Conservation (phyloP, 2,797 vertebrate species). For the Acanthornis magna region DNA sequence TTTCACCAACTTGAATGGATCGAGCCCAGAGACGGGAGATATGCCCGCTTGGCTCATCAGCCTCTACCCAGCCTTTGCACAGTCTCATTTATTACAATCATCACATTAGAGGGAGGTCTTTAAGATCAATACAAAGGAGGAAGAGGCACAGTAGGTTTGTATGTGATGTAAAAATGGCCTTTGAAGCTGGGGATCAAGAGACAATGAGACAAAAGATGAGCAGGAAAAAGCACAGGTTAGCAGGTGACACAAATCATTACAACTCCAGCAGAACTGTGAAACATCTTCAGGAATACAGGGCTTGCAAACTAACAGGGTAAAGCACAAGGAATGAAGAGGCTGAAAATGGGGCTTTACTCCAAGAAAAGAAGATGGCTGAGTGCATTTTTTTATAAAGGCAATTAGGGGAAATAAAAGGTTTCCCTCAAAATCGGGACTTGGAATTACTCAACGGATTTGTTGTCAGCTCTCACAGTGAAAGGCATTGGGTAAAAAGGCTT, state of each 20-base stretch:
- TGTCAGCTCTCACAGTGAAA: neutral
- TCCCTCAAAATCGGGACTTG: neutral
- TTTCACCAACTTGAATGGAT: neutral
- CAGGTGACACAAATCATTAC: neutral
- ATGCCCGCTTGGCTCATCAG: neutral
- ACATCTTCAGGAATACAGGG: neutral
- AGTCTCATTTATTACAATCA: conserved; percentile 21
- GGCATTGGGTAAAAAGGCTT: neutral
- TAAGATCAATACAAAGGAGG: conserved; percentile 15
- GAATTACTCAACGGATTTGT: neutral
- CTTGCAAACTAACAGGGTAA: neutral
- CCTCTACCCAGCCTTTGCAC: neutral
- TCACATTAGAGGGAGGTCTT: conserved; percentile 15
- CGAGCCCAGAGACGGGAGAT: neutral
- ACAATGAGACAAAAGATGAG: neutral
- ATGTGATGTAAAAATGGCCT: neutral
- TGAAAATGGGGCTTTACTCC: neutral
- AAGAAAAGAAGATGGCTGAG: neutral
- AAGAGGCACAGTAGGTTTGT: neutral
- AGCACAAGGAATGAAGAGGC: neutral
- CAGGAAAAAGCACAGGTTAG: neutral
- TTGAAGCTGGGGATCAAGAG: neutral
- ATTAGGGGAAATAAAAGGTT: neutral
- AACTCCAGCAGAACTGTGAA: neutral
- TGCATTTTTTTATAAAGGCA: neutral